Evolutionary conservation across 2,113 vertebrate species (phyloP), one percentile per base, ranked within the genome.

Genomic region (Tachycineta bicolor): DNA sequence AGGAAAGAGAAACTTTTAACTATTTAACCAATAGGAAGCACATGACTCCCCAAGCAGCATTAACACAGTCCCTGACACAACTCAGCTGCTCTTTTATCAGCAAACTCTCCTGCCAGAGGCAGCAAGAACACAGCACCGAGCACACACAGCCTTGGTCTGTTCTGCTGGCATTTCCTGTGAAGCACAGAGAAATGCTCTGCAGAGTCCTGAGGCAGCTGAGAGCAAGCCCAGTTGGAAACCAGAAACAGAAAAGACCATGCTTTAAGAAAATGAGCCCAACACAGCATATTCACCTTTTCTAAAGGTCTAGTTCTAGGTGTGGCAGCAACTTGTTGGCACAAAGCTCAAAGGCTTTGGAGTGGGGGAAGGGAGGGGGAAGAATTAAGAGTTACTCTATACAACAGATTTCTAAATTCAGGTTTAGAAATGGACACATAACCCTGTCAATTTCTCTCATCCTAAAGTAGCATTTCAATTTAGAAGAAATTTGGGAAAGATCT

Each of bases 361-460:
- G 4, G 2, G 4, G 8, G 1, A 5, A 5, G 8, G 2, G 31
- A 2, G 6, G 10, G 5, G 3, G 8, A 16, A 21, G 4, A 18
- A 62, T 0, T 5, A 34, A n/a, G 34, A 63, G 10, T 59, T 82
- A 41, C 31, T 62, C n/a, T 20, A 12, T 6, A 28, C 8, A 65
- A 78, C 11, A 14, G 1, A 64, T 60, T 90, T 64, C 37, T 87
- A 47, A 86, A 75, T 49, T 75, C 47, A 59, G 5, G 43, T 78
- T 78, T 52, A 41, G 34, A 59, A 87, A 55, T 16, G 3, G 24
- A 74, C 41, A 58, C 13, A 15, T 0, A 80, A 5, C 12, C 44
- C 50, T 59, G 25, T 19, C 76, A 77, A 5, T 10, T 77, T 77
- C 20, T 58, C 41, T 70, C 46, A 70, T 11, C 19, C 47, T 58